Conservation (phyloP, 2,113 vertebrate species). For the Atractosteus spatula region DNA sequence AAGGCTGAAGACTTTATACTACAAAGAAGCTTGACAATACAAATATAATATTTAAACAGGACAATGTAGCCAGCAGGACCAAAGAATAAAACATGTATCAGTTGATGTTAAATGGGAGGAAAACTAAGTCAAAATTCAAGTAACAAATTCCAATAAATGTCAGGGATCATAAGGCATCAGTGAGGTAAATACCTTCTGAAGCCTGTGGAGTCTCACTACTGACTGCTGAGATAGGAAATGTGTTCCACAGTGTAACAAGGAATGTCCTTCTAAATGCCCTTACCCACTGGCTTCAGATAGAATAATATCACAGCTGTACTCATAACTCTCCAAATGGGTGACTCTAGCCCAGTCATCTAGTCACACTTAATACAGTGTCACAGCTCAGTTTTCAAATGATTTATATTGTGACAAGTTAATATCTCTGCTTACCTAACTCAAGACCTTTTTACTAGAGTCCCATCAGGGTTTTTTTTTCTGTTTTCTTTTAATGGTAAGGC, state of each 20-base stretch:
- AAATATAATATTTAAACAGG: too few species aligned
- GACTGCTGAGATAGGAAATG: neutral
- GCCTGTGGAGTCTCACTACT: too few species aligned
- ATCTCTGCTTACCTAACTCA: conserved; percentile 15
- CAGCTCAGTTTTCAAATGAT: conserved; percentile 31
- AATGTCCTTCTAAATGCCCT: neutral
- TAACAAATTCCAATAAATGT: too few species aligned
- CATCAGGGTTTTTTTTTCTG: neutral
- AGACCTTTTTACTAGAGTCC: conserved; percentile 4
- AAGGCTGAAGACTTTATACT: too few species aligned
- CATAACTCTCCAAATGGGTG: conserved; percentile 21
- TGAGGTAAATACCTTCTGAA: too few species aligned
- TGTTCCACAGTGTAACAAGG: neutral
- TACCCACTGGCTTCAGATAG: neutral
- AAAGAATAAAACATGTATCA: too few species aligned
- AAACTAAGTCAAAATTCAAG: too few species aligned
- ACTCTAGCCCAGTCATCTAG: conserved; percentile 17
- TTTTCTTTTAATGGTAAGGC: conserved; percentile 19
- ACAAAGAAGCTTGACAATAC: too few species aligned
- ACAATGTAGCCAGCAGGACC: too few species aligned
- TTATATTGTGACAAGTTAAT: conserved; percentile 33
- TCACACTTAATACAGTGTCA: neutral
- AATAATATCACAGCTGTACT: neutral
- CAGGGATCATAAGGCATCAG: too few species aligned
- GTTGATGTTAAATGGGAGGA: too few species aligned